phyloP scores from a whole-genome alignment of 2,113 vertebrate genomes.

The Vicugna pacos region DNA sequence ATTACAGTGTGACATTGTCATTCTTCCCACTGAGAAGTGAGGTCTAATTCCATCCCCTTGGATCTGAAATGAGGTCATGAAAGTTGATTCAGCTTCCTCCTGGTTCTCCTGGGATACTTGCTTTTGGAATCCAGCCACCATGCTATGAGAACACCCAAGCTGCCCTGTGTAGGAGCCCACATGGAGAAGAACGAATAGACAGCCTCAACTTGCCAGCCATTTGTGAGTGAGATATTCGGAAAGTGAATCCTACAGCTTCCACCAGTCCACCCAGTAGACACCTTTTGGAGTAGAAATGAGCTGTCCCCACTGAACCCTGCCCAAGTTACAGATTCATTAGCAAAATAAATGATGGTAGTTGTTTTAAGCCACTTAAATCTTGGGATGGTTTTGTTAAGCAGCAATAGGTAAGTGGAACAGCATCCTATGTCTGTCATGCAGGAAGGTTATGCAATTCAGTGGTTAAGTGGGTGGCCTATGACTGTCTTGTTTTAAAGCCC shows the following conservation, averaged over 20 bases:
- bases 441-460: neutral
- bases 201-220: neutral
- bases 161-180: neutral
- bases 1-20: neutral
- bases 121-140: neutral
- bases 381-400: neutral
- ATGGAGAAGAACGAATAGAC: neutral
- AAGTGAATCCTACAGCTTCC: neutral
- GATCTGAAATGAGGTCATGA: neutral
- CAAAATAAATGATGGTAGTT: neutral
- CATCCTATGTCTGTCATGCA: neutral
- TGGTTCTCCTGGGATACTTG: neutral
- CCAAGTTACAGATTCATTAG: neutral
- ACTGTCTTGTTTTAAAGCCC: neutral
- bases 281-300: neutral
- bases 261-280: neutral
- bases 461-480: neutral
- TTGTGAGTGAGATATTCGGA: neutral
- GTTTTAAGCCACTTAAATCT: neutral
- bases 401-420: neutral
- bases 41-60: neutral
- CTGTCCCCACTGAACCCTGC: neutral
- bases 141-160: neutral
- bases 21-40: neutral
- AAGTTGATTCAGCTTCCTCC: slow-evolving; percentile 3